Conservation (phyloP, 2,797 vertebrate genomes). For the Balearica regulorum region DNA sequence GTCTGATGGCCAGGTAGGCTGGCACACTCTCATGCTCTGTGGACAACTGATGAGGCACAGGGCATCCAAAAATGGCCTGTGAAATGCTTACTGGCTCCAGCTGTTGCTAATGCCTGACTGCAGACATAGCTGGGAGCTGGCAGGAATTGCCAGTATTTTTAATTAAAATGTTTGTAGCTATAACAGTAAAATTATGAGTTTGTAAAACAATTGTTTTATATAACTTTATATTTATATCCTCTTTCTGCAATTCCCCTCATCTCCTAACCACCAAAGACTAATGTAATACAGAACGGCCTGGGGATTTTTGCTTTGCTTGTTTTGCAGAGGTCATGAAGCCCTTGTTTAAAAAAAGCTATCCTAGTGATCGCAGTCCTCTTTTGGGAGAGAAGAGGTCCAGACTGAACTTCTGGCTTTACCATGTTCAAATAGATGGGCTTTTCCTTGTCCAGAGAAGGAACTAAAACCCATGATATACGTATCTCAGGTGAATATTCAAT, state of each 20-base stretch:
- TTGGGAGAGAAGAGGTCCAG: not conserved
- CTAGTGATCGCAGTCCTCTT: not conserved
- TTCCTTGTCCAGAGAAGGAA: not conserved
- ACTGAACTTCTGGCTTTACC: not conserved
- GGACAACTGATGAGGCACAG: not conserved
- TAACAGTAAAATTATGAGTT: constrained; percentile 13
- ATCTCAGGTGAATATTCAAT: not conserved
- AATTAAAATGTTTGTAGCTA: not conserved
- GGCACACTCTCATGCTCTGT: not conserved
- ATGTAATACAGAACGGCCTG: not conserved
- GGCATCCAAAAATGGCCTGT: not conserved
- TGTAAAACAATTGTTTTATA: constrained; percentile 13
- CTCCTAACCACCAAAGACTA: not conserved
- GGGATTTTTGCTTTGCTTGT: not conserved
- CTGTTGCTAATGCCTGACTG: not conserved
- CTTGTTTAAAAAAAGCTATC: not conserved
- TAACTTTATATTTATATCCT: not conserved
- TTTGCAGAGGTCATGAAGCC: not conserved
- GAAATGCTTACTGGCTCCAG: not conserved
- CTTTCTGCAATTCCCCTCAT: not conserved
- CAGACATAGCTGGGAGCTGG: not conserved
- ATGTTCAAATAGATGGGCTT: not conserved
- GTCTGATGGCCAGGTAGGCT: not conserved
- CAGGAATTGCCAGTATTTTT: not conserved
- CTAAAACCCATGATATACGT: not conserved